Conservation (phyloP, 2,888 invertebrate species). For the Drosophila pseudotalamancana region DNA sequence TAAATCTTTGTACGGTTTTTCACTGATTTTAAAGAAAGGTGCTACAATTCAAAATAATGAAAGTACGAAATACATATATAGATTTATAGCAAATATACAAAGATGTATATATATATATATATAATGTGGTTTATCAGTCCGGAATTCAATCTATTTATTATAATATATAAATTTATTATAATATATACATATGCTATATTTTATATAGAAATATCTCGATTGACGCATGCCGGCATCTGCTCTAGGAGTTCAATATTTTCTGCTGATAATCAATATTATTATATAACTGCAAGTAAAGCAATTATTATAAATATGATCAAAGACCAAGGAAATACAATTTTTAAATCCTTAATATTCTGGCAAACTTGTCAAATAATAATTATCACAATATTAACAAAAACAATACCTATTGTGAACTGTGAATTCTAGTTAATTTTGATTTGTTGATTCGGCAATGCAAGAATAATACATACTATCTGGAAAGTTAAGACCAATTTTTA, state of each 20-base stretch:
- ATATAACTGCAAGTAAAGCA: slow-evolving; percentile 49
- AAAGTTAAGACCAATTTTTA: too few species aligned
- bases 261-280: slow-evolving; percentile 53
- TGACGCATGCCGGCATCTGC: slow-evolving; percentile 30
- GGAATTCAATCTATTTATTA: slow-evolving; percentile 2
- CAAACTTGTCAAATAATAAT: too few species aligned
- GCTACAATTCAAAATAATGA: not conserved
- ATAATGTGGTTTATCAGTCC: slow-evolving; percentile 33
- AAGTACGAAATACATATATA: not conserved
- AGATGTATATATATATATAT: not conserved
- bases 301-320: too few species aligned
- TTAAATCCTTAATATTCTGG: too few species aligned
- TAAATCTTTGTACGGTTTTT: slow-evolving; percentile 16
- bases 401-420: too few species aligned
- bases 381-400: too few species aligned
- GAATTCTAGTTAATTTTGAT: too few species aligned
- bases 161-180: not conserved
- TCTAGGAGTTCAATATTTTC: slow-evolving; percentile 35
- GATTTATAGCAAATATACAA: too few species aligned
- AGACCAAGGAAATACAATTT: too few species aligned
- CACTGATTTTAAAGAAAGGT: not conserved
- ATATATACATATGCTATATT: not conserved
- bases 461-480: too few species aligned
- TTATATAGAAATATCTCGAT: slow-evolving; percentile 25
- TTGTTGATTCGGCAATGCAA: too few species aligned